phyloP scores from a whole-genome alignment of 2,888 invertebrate genomes.

The Leucophenga maculata region DNA sequence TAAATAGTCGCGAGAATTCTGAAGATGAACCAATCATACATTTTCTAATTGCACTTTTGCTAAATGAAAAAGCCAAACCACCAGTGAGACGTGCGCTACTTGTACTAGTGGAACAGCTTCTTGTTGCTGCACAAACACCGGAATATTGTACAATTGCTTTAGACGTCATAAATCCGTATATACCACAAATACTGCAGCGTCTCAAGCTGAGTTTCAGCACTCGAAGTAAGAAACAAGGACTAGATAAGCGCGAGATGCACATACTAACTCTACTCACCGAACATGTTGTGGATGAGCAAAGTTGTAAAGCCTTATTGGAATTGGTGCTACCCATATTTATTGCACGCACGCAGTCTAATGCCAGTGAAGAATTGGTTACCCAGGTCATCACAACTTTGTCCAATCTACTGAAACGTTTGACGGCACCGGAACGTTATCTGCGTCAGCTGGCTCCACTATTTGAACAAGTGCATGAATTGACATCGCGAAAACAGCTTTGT shows the following conservation, averaged over 20 bases:
- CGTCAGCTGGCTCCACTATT: constrained; percentile 82
- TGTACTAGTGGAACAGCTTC: constrained; percentile 82
- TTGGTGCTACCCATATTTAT: constrained; percentile 82
- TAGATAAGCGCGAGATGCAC: constrained; percentile 81
- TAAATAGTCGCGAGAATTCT: constrained; percentile 74
- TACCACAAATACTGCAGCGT: constrained; percentile 80
- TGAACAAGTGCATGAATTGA: constrained; percentile 77
- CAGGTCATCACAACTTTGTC: constrained; percentile 81
- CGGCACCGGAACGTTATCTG: constrained; percentile 78
- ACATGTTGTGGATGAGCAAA: constrained; percentile 79
- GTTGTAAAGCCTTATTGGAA: constrained; percentile 80
- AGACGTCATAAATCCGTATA: constrained; percentile 81
- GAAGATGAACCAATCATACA: constrained; percentile 76
- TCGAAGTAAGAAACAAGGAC: constrained; percentile 72
- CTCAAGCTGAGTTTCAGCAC: constrained; percentile 79
- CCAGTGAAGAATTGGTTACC: constrained; percentile 80
- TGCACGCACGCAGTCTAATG: constrained; percentile 76
- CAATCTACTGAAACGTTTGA: constrained; percentile 82
- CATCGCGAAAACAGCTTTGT: constrained; percentile 80
- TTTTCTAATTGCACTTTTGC: constrained; percentile 81
- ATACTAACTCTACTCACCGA: constrained; percentile 85
- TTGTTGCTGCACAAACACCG: constrained; percentile 75
- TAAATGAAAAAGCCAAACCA: constrained; percentile 78
- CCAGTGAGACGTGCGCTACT: constrained; percentile 80
- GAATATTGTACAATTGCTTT: constrained; percentile 69